Evolutionary conservation across 2,888 invertebrate genomes (phyloP).

Genomic region (Coenonympha glycerion): DNA sequence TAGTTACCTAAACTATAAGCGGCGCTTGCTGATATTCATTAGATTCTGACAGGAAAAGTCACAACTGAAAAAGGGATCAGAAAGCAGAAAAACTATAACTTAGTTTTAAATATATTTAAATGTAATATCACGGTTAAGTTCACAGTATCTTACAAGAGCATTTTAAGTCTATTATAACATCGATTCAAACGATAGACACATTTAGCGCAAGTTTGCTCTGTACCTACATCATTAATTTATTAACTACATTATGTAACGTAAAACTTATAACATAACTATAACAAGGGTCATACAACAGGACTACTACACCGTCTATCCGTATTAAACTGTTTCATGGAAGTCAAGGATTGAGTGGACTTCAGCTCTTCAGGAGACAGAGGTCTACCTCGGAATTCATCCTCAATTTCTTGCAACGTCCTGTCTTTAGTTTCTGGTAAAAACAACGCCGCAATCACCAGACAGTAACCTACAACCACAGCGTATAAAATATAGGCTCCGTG

Average conservation of each 20-base stretch:
- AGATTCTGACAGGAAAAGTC: too few relatives aligned
- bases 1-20: too few relatives aligned
- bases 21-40: too few relatives aligned
- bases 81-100: too few relatives aligned
- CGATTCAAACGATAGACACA: too few relatives aligned
- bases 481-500: constrained; percentile 50
- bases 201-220: too few relatives aligned
- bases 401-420: constrained; percentile 58
- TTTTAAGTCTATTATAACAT: too few relatives aligned
- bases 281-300: constrained; percentile 30
- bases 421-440: constrained; percentile 60
- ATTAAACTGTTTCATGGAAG: constrained; percentile 35
- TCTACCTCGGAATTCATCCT: constrained; percentile 56
- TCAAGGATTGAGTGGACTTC: constrained; percentile 39
- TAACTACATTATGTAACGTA: not conserved
- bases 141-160: too few relatives aligned
- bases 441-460: constrained; percentile 42
- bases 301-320: constrained; percentile 40
- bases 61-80: too few relatives aligned
- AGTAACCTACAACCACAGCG: constrained; percentile 43
- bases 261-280: not conserved
- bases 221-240: not conserved
- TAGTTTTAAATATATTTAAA: too few relatives aligned
- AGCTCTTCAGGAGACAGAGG: constrained; percentile 40
- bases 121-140: too few relatives aligned